phyloP scores from a whole-genome alignment of 2,113 vertebrate species.

The Poeciliopsis turrubarensis region DNA sequence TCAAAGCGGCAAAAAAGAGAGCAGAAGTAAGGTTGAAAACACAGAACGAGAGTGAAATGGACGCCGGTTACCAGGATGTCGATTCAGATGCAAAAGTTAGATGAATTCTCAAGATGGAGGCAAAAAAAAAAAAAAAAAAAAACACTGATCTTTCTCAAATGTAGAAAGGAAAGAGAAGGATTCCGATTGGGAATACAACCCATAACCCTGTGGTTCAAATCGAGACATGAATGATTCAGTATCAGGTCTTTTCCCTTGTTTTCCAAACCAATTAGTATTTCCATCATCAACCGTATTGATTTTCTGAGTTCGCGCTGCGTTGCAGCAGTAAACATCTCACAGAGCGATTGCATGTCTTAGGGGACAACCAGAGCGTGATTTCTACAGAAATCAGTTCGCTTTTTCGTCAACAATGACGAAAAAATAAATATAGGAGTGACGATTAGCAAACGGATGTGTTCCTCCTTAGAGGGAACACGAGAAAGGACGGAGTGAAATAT shows the following conservation, averaged over 20 bases:
- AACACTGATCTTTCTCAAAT: no score
- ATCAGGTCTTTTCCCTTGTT: background rate
- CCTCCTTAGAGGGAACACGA: no score
- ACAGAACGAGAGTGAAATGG: conserved; percentile 43
- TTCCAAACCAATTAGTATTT: no score
- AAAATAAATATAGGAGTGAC: background rate
- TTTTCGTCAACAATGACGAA: background rate
- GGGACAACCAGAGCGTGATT: background rate
- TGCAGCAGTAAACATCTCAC: background rate
- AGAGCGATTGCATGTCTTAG: background rate
- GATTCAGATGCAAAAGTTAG: background rate
- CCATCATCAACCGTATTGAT: no score
- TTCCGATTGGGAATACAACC: background rate
- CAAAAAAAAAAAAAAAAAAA: no score
- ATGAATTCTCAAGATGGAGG: no score
- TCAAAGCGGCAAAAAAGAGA: conserved; percentile 58
- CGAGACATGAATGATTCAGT: background rate
- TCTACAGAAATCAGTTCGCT: background rate
- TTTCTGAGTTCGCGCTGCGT: background rate
- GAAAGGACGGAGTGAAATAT: background rate
- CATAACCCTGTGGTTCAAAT: background rate
- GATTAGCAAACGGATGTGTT: no score
- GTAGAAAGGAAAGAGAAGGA: no score
- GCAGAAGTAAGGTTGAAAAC: conserved; percentile 55
- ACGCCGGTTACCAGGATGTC: background rate